Evolutionary conservation across 2,113 vertebrate genomes (phyloP).

Genomic region (Chaetura pelagica): DNA sequence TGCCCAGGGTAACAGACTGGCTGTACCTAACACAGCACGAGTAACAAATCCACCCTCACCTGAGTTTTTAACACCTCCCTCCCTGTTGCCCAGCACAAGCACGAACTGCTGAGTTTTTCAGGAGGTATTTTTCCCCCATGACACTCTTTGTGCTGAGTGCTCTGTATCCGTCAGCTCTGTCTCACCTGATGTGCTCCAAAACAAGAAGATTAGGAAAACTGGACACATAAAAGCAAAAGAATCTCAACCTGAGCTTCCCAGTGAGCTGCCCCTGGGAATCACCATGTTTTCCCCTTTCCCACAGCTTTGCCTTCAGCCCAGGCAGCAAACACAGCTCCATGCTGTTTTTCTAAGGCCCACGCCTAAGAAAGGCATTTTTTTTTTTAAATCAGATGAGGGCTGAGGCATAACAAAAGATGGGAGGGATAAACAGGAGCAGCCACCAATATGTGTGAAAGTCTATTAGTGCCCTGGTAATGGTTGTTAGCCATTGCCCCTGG

Average conservation of each 20-base stretch:
- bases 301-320: not conserved
- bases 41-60: not conserved
- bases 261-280: not conserved
- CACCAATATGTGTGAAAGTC: not conserved
- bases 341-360: not conserved
- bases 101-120: not conserved
- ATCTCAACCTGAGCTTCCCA: not conserved
- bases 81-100: not conserved
- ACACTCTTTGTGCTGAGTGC: not conserved
- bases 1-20: not conserved
- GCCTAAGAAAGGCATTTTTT: not conserved
- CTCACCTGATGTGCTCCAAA: not conserved
- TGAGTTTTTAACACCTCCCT: not conserved
- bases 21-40: not conserved
- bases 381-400: not conserved
- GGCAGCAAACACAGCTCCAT: fast-evolving
- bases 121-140: not conserved
- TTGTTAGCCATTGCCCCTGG: not conserved
- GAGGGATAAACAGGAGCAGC: not conserved
- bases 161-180: not conserved
- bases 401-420: not conserved
- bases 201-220: not conserved
- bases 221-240: not conserved
- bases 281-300: not conserved
- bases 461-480: not conserved